Base-by-base conservation (phyloP, 1,140 invertebrate genomes). In the Copidosoma floridanum region DNA sequence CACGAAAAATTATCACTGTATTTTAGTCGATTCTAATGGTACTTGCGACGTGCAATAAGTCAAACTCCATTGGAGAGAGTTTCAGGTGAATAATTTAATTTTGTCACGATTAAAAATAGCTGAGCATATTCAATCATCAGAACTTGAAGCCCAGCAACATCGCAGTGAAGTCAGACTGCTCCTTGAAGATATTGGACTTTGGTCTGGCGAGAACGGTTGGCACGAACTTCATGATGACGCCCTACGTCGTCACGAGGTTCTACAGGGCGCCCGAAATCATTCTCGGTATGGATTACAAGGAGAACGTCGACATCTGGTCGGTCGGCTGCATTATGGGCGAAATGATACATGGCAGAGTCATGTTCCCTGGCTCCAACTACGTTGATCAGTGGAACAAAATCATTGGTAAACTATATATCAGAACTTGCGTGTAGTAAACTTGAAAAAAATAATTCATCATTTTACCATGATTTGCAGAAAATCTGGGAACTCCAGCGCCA, bases 361-460 rank as follows among this genome's bases (percentile, higher is more conserved):
- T 99, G 24, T 99, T 99, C 81, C 97, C 96, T 37, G 98, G 98
- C 37, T 97, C 93, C 46, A 97, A 99, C 86, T 97, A 99, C 80
- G 98, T 99, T 81, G 97, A 99, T 85, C 97, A 99, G 79, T 99
- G 97, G 97, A 99, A 98, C 78, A 99, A 99, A 85, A 99, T 99
- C 72, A 98, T 98, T 67, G 93, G 92, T 88, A 73, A 76, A 68
- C 60, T 6, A 70, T n/a, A n/a, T n/a, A n/a, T n/a, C n/a, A n/a
- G n/a, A n/a, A n/a, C n/a, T n/a, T n/a, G n/a, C n/a, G n/a, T n/a
- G n/a, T n/a, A n/a, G n/a, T n/a, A n/a, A n/a, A n/a, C n/a, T n/a
- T n/a, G n/a, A n/a, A n/a, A n/a, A n/a, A n/a, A n/a, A n/a, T n/a
- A n/a, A n/a, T 6, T 18, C 4, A 6, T 41, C 16, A 18, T 32